A percentile compares a stretch with the other conserved stretches of the same genome.
These are phyloP conservation scores for Anguilla rostrata DNA, from an alignment of 2,113 vertebrate genomes.

Conservation along the genomic window DNA sequence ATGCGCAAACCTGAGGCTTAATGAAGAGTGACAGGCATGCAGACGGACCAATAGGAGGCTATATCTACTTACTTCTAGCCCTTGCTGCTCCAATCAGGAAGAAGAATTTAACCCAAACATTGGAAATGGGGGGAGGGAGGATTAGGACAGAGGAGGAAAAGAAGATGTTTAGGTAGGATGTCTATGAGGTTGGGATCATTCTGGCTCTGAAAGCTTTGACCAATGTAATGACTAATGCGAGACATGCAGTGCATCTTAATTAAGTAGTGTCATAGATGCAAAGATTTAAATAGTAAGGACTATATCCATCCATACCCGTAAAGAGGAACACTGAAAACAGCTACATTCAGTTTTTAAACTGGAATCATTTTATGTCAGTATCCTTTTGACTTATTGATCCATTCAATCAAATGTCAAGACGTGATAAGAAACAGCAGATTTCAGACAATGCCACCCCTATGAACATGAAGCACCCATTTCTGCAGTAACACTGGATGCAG, in stretches of 20 bases:
- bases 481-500: not conserved
- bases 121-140: slow-evolving; percentile 16
- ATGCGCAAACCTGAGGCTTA: slow-evolving; percentile 40
- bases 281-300: not conserved
- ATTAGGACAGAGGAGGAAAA: slow-evolving; percentile 25
- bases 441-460: not conserved
- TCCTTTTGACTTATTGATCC: not conserved
- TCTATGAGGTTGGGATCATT: not conserved
- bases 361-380: not conserved
- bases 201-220: not conserved
- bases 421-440: no score
- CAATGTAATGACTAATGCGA: not conserved
- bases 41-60: slow-evolving; percentile 32
- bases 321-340: no score
- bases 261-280: not conserved
- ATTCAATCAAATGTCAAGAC: not conserved
- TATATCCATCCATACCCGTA: not conserved
- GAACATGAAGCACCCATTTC: not conserved
- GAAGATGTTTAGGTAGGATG: not conserved
- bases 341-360: no score
- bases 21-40: slow-evolving; percentile 54
- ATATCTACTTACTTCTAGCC: slow-evolving; percentile 91
- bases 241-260: not conserved
- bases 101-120: slow-evolving; percentile 51
- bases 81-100: slow-evolving; percentile 86